Base-by-base conservation (phyloP, 1,140 invertebrate genomes). In the Trachelipus rathkii region DNA sequence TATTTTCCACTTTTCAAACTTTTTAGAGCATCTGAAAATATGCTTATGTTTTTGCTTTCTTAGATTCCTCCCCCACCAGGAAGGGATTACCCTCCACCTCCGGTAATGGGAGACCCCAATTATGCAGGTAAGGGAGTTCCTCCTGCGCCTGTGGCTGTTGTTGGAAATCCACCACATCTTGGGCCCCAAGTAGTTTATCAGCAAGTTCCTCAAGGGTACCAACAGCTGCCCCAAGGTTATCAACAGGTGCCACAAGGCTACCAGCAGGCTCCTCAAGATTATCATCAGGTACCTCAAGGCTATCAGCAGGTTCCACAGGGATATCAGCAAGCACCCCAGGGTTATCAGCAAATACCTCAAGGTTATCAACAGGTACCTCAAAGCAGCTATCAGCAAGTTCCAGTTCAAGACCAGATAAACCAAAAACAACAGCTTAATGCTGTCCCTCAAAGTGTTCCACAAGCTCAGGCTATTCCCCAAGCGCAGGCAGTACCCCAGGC, bases 231-330 rank as follows among this genome's bases (percentile, higher is more conserved):
- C 15, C 76, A 78, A 24, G 76, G 77, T 44, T 77, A 79, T 44
- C 76, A 80, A 13, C 73, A 72, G 10, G 33, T 75, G 15, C 75
- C 78, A 0, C 75, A 77, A 8, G 74, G 74, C 0, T 53, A 83
- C 23, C 74, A 80, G 67, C 77, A 77, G 43, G 71, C 79, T 43
- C 67, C 78, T 13, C 72, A 80, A 10, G 74, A 72, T 0, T 68
- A 81, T 13, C 82, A 82, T 45, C 77, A 78, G 24, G 76, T 76
- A 67, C 79, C 76, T 19, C 76, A 82, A 50, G 76, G 72, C 11
- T 67, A 75, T 69, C 81, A 81, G 23, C 71, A 80, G 45, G 79
- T 78, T 66, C 83, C 79, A 45, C 82, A 83, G 78, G 80, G 80
- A 67, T 77, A 79, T 23, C 75, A 77, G 5, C 76, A 73, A 43